Evolutionary conservation across 2,113 vertebrate species (phyloP).

Genomic region (Rostratula benghalensis): DNA sequence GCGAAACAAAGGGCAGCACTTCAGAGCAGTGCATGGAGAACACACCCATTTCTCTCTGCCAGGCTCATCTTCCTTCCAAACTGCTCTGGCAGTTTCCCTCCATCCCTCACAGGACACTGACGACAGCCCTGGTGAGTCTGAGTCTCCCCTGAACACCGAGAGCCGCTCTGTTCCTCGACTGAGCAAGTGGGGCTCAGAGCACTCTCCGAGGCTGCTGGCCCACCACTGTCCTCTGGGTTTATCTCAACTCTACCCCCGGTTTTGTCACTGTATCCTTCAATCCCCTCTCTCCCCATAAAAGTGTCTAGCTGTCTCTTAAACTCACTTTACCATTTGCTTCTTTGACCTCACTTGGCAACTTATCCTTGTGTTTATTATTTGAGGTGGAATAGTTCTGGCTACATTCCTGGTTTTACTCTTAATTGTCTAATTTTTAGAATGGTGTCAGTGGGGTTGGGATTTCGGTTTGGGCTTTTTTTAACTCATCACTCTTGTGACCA

Average conservation of each 20-base stretch:
- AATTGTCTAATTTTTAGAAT: constrained; percentile 40
- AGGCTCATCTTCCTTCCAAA: neutral
- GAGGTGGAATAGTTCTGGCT: constrained; percentile 59
- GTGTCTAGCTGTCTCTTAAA: constrained; percentile 63
- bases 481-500: neutral
- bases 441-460: constrained; percentile 20
- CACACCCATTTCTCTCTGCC: neutral
- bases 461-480: neutral
- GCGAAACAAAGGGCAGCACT: neutral
- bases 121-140: neutral
- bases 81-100: neutral
- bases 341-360: constrained; percentile 63
- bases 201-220: neutral
- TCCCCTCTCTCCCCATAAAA: constrained; percentile 63
- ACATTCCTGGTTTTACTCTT: constrained; percentile 52
- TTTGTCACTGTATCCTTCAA: constrained; percentile 63
- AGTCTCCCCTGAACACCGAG: neutral
- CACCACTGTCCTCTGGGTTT: constrained; percentile 19
- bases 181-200: neutral
- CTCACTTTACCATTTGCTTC: constrained; percentile 65
- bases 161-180: neutral
- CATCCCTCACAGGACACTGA: neutral
- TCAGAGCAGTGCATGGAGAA: neutral
- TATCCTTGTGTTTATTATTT: constrained; percentile 67
- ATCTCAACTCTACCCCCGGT: constrained; percentile 34